These are phyloP conservation scores for Trissolcus brochymenae DNA, from an alignment of 2,888 invertebrate genomes.

Conservation along the genomic window DNA sequence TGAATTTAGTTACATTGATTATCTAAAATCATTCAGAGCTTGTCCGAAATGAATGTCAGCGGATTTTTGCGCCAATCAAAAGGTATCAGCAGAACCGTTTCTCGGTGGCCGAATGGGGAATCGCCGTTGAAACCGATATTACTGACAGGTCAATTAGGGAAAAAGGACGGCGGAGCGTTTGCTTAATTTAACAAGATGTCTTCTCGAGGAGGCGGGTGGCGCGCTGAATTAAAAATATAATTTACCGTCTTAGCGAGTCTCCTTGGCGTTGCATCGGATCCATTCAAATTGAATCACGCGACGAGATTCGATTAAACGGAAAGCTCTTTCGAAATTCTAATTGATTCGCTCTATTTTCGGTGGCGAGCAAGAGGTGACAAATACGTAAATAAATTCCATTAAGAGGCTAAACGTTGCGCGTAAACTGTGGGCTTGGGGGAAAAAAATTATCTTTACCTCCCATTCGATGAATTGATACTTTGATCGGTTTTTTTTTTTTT, in stretches of 20 bases:
- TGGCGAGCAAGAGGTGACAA: slow-evolving; percentile 55
- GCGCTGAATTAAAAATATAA: slow-evolving; percentile 58
- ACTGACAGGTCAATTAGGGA: slow-evolving; percentile 55
- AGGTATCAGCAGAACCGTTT: slow-evolving; percentile 17
- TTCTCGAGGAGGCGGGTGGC: slow-evolving; percentile 43
- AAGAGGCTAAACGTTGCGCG: too few relatives aligned
- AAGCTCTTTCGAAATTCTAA: slow-evolving; percentile 58
- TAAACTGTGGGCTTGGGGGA: too few relatives aligned
- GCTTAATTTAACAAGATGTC: slow-evolving; percentile 57
- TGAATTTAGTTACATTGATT: too few relatives aligned
- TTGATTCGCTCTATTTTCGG: slow-evolving; percentile 56
- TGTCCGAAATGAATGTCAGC: too few relatives aligned
- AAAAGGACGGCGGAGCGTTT: slow-evolving; percentile 48
- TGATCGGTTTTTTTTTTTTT: too few relatives aligned
- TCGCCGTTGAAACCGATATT: slow-evolving; percentile 56
- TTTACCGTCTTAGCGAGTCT: slow-evolving; percentile 56
- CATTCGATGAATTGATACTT: too few relatives aligned
- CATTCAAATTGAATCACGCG: slow-evolving; percentile 56
- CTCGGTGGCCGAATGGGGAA: slow-evolving; percentile 29
- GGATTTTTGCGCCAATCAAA: too few relatives aligned
- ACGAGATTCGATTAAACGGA: slow-evolving; percentile 57
- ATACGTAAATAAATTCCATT: slow-evolving; percentile 56
- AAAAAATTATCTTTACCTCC: too few relatives aligned
- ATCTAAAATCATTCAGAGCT: too few relatives aligned
- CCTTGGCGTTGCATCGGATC: slow-evolving; percentile 48